Conservation (phyloP, 2,113 vertebrate genomes). For the Podarcis muralis region DNA sequence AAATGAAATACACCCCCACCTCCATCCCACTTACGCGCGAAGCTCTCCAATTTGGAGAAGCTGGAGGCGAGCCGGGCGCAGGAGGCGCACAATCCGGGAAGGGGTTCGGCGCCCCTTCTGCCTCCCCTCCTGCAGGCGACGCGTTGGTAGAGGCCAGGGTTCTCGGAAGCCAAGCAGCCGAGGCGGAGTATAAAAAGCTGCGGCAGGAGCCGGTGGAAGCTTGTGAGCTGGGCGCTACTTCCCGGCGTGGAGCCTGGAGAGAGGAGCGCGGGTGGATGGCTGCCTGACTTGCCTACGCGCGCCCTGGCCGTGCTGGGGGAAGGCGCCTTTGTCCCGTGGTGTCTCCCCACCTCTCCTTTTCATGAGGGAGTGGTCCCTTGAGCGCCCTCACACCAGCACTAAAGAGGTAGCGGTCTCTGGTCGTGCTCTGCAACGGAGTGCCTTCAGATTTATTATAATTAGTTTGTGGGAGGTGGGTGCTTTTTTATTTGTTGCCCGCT, state of each 20-base stretch:
- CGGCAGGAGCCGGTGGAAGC: background rate
- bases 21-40: background rate
- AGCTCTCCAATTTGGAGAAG: background rate
- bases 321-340: background rate
- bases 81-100: background rate
- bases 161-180: conserved; percentile 50
- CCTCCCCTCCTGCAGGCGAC: conserved; percentile 12
- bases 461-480: background rate
- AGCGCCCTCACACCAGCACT: background rate
- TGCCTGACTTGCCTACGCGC: background rate
- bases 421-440: background rate
- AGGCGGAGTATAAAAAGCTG: conserved; percentile 66
- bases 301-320: background rate
- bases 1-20: background rate
- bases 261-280: background rate
- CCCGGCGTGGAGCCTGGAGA: background rate
- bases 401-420: background rate
- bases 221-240: background rate
- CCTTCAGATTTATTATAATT: background rate
- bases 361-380: background rate
- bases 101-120: background rate
- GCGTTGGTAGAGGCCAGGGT: conserved; percentile 55
- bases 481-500: too few species aligned
- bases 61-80: background rate
- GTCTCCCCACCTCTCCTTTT: background rate